Conservation (phyloP, 2,113 vertebrate genomes). For the Callospermophilus lateralis region DNA sequence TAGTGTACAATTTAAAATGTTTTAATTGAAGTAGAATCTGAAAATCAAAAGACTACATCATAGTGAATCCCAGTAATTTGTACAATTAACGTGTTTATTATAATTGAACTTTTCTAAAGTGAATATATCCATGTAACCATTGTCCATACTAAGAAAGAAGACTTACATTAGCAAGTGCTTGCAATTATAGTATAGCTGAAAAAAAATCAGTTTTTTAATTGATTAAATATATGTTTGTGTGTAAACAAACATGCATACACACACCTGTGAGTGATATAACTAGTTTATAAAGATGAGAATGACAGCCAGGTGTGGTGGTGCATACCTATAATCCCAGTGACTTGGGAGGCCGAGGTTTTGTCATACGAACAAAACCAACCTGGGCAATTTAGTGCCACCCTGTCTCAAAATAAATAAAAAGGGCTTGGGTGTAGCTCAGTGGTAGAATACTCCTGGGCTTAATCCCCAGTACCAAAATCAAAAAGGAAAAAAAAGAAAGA, state of each 20-base stretch:
- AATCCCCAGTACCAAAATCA: no score
- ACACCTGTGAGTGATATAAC: no score
- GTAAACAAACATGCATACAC: not conserved
- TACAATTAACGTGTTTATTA: not conserved
- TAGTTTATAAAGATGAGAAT: no score
- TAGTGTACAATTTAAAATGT: not conserved
- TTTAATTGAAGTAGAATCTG: not conserved
- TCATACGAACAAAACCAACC: no score
- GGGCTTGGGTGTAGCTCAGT: no score
- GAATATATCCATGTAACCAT: not conserved
- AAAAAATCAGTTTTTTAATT: not conserved
- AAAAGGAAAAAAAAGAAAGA: not conserved
- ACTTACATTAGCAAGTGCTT: not conserved
- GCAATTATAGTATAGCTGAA: slow-evolving; percentile 33
- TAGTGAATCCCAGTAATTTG: not conserved
- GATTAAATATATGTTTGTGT: not conserved
- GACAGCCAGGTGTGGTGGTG: no score
- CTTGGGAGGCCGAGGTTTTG: no score
- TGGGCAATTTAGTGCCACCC: no score
- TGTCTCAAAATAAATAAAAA: no score
- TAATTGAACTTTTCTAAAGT: slow-evolving; percentile 19
- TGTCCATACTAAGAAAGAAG: not conserved
- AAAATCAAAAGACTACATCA: not conserved
- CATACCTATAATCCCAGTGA: no score
- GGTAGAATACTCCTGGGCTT: no score